Evolutionary conservation across 2,888 invertebrate genomes (phyloP).

Genomic region (Clepsis dumicolana): DNA sequence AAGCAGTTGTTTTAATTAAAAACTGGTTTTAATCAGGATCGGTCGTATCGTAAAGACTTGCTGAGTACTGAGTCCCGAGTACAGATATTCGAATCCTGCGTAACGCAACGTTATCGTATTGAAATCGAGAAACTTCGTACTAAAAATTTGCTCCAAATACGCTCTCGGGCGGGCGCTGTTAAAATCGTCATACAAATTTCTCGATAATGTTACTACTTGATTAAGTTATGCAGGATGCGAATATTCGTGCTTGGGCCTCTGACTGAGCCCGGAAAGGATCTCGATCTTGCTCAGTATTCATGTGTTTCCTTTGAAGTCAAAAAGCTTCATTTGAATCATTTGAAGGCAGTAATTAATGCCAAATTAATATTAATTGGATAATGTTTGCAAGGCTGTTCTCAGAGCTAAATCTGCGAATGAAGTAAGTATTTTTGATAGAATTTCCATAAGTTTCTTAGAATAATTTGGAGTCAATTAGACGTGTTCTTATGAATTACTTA

Average conservation of each 20-base stretch:
- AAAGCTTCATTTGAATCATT: conserved; percentile 1
- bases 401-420: background rate
- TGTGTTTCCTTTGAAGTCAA: conserved; percentile 27
- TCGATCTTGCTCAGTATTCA: conserved; percentile 23
- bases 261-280: conserved; percentile 19
- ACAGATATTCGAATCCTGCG: no score
- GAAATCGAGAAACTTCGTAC: no score
- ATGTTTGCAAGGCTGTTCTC: background rate
- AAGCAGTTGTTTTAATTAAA: conserved; percentile 45
- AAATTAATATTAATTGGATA: conserved; percentile 1
- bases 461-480: background rate
- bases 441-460: background rate
- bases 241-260: no score
- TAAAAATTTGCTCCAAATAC: no score
- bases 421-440: background rate
- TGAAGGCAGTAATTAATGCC: background rate
- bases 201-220: no score
- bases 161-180: no score
- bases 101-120: no score
- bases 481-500: background rate
- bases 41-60: conserved; percentile 29
- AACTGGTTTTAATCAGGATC: conserved; percentile 43
- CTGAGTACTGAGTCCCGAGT: no score
- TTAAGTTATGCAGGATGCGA: no score
- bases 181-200: no score